Evolutionary conservation across 1,140 invertebrate genomes (phyloP).

Genomic region (Ladona fulva): DNA sequence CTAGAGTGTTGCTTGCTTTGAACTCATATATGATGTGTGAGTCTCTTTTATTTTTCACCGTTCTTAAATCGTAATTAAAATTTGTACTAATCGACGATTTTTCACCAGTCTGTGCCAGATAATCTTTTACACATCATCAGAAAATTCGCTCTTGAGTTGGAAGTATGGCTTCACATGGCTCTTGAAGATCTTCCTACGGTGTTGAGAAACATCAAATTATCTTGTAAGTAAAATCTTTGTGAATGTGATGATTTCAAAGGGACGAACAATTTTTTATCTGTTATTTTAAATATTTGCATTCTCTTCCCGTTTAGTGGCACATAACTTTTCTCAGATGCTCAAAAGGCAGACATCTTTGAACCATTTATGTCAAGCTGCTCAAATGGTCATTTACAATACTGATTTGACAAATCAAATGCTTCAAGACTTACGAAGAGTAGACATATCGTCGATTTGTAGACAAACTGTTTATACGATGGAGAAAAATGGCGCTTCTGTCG

Average conservation of each 20-base stretch:
- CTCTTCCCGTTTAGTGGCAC: conserved; percentile 31
- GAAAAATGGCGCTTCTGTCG: background rate
- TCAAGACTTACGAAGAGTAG: conserved; percentile 41
- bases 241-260: too few relatives aligned
- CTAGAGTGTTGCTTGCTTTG: too few relatives aligned
- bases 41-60: too few relatives aligned
- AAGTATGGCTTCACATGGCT: conserved; percentile 42
- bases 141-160: conserved; percentile 47
- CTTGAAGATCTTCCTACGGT: conserved; percentile 42
- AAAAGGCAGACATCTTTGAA: conserved; percentile 49
- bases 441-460: conserved; percentile 36
- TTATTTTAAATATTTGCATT: conserved; percentile 28
- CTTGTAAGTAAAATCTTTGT: conserved; percentile 15
- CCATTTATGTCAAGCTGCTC: conserved; percentile 49
- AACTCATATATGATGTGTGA: too few relatives aligned
- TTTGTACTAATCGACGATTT: background rate
- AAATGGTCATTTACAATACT: conserved; percentile 46
- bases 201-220: conserved; percentile 42
- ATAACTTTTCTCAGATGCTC: conserved; percentile 45
- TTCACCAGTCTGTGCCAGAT: conserved; percentile 27
- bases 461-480: conserved; percentile 36
- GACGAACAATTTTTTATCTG: background rate
- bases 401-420: conserved; percentile 49
- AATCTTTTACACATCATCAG: conserved; percentile 43
- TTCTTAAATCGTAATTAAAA: too few relatives aligned